Percentiles rank a stretch among this genome's conserved stretches.
phyloP scores from a whole-genome alignment of 2,113 vertebrate species.

The Cavia porcellus region DNA sequence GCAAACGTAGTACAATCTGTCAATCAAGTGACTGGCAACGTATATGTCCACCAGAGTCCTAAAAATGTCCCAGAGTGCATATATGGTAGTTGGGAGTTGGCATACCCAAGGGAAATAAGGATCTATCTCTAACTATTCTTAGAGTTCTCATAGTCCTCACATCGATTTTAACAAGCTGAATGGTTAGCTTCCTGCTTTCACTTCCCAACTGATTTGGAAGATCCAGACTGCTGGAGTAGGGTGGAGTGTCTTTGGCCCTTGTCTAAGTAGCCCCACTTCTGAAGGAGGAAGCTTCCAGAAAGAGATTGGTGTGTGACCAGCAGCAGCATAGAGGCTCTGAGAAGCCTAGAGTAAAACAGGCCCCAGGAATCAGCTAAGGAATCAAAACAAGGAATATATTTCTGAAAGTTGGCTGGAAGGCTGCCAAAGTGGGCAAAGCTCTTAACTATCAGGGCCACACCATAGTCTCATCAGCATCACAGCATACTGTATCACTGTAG shows the following conservation, averaged over 20 bases:
- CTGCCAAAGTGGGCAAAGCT: background rate
- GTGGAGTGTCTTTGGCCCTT: background rate
- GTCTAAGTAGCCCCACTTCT: background rate
- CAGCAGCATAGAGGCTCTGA: background rate
- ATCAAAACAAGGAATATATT: background rate
- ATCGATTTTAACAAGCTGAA: background rate
- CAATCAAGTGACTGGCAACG: slow-evolving; percentile 68
- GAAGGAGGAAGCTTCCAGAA: background rate
- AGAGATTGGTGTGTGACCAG: background rate
- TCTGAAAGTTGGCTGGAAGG: background rate
- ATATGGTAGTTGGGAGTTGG: background rate
- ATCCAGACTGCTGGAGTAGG: background rate
- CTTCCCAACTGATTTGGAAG: background rate
- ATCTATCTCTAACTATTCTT: background rate
- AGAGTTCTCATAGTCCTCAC: background rate
- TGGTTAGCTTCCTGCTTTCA: background rate
- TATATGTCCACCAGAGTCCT: background rate
- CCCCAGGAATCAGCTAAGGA: background rate
- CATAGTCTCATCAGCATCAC: background rate
- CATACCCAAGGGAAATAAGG: background rate
- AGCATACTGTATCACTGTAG: background rate
- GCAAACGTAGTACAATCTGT: slow-evolving; percentile 83
- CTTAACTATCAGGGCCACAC: background rate
- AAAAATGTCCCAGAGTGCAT: background rate
- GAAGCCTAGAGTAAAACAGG: background rate